Evolutionary conservation across 1,140 invertebrate species (phyloP).

Genomic region (Gryllus bimaculatus): DNA sequence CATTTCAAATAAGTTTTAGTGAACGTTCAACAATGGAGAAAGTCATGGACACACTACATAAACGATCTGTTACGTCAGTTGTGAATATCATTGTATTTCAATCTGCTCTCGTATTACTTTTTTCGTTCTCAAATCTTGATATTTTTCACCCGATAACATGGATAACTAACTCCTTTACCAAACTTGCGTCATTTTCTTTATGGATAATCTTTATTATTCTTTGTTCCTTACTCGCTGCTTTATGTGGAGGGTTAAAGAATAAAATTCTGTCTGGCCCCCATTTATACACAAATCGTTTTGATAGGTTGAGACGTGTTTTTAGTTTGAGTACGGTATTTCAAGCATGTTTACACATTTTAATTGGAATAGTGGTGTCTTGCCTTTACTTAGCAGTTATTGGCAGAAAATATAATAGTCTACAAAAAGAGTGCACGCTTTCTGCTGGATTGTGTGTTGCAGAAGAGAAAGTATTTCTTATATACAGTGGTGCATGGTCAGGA

Average conservation of each 20-base stretch:
- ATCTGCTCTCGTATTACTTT: neutral
- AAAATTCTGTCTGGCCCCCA: neutral
- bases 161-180: neutral
- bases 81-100: neutral
- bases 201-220: neutral
- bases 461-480: conserved; percentile 47
- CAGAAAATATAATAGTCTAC: neutral
- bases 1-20: too few relatives aligned
- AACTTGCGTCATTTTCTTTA: neutral
- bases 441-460: conserved; percentile 37
- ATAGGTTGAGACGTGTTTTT: neutral
- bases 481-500: conserved; percentile 57
- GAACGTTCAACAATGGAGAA: neutral
- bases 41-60: neutral
- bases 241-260: neutral
- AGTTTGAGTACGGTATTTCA: neutral
- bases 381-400: neutral
- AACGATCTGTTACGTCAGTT: neutral
- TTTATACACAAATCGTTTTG: neutral
- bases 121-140: neutral
- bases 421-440: neutral
- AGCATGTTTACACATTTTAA: neutral
- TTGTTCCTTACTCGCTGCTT: neutral
- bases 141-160: neutral
- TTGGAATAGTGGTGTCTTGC: neutral